phyloP scores from a whole-genome alignment of 2,888 invertebrate species.

The Megaustenia siamemsis region DNA sequence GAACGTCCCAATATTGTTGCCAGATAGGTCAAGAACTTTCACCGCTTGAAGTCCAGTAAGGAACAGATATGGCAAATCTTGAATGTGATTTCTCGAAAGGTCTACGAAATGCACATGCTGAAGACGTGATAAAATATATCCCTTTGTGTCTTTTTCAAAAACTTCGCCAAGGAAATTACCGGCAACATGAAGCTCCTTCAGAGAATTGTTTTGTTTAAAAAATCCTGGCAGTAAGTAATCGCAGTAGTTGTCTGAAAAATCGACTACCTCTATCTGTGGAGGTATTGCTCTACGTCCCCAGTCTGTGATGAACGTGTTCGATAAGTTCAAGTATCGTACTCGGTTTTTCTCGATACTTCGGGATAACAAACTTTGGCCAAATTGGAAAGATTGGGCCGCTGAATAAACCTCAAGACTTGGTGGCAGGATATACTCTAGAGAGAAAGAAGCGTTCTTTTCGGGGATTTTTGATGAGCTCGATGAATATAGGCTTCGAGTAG shows the following conservation, averaged over 20 bases:
- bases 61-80: background rate
- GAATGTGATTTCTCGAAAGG: slow-evolving; percentile 33
- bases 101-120: background rate
- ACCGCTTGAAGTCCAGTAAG: slow-evolving; percentile 11
- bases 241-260: slow-evolving; percentile 43
- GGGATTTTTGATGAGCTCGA: too few species aligned
- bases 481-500: background rate
- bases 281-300: slow-evolving; percentile 18
- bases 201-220: background rate
- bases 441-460: background rate
- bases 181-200: slow-evolving; percentile 13
- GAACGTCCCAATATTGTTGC: slow-evolving; percentile 6
- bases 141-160: background rate
- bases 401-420: slow-evolving; percentile 12
- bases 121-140: slow-evolving; percentile 12
- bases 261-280: slow-evolving; percentile 1
- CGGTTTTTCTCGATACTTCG: background rate
- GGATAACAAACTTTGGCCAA: background rate
- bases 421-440: background rate
- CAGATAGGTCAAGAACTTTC: background rate
- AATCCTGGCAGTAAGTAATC: background rate
- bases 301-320: slow-evolving; percentile 13
- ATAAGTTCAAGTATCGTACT: slow-evolving; percentile 1
- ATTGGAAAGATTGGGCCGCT: slow-evolving; percentile 17
- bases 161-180: slow-evolving; percentile 32